These are phyloP conservation scores for Cinara cedri DNA, from an alignment of 2,888 invertebrate species.

Conservation along the genomic window DNA sequence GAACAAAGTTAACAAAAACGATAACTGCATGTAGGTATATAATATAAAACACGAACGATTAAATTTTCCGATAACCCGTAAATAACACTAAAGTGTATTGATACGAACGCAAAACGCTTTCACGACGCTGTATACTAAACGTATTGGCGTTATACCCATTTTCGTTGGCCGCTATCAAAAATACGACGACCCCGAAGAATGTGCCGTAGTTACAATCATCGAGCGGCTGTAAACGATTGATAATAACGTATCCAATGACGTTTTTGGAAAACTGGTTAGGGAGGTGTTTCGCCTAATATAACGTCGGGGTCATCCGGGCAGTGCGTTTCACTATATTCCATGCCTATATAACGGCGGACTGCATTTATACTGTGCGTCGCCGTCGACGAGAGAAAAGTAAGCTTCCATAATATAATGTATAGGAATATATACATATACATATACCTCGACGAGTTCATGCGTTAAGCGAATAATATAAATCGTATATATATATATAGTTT, in stretches of 20 bases:
- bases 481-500: background rate
- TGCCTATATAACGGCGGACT: no score
- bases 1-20: no score
- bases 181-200: conserved; percentile 29
- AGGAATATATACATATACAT: no score
- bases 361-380: background rate
- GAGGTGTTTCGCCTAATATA: conserved; percentile 40
- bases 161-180: background rate
- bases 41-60: no score
- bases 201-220: no score
- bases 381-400: conserved; percentile 43
- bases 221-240: background rate
- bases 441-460: conserved; percentile 3
- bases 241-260: conserved; percentile 9
- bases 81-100: no score
- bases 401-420: no score
- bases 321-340: conserved; percentile 40
- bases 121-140: no score
- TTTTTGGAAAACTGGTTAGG: conserved; percentile 46
- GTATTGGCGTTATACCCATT: conserved; percentile 29
- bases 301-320: background rate
- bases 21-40: no score
- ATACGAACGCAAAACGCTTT: no score
- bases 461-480: conserved; percentile 26
- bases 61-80: no score